A percentile compares a stretch with the other conserved stretches of the same genome.
Evolutionary conservation across 2,888 invertebrate species (phyloP).

Genomic region (Cylloceria caligata): DNA sequence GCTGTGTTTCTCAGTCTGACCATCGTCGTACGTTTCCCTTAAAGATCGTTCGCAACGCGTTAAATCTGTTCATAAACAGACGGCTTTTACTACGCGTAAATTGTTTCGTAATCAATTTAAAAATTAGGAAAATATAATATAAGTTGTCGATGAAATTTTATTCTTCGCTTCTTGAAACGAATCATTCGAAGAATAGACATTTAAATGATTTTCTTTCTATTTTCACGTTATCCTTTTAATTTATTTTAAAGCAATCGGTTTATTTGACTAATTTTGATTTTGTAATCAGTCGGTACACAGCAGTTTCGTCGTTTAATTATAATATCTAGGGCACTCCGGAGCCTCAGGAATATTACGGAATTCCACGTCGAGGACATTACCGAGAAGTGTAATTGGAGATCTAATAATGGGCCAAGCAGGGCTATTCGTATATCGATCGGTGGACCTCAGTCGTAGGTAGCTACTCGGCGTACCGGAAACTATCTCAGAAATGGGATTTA

Average conservation of each 20-base stretch:
- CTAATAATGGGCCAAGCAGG: slow-evolving; percentile 42
- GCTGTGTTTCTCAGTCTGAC: slow-evolving; percentile 4
- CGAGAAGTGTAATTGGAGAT: slow-evolving; percentile 47
- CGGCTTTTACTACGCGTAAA: neutral
- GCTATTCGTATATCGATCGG: slow-evolving; percentile 44
- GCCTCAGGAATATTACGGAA: slow-evolving; percentile 33
- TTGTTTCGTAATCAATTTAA: neutral
- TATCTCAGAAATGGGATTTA: slow-evolving; percentile 63
- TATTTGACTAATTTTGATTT: too few relatives aligned
- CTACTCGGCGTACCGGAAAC: slow-evolving; percentile 51
- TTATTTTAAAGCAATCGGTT: too few relatives aligned
- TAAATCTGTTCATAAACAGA: neutral
- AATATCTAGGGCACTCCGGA: slow-evolving; percentile 15
- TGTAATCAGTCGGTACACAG: neutral
- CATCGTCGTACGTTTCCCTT: slow-evolving; percentile 18
- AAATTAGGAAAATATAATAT: too few relatives aligned
- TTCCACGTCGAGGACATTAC: slow-evolving; percentile 45
- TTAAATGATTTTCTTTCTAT: too few relatives aligned
- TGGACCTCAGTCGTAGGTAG: slow-evolving; percentile 24
- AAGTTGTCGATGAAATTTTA: too few relatives aligned
- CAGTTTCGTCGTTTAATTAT: slow-evolving; percentile 36
- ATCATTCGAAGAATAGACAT: too few relatives aligned
- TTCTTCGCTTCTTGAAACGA: too few relatives aligned
- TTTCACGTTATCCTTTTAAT: too few relatives aligned
- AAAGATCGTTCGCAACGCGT: neutral